Base-by-base conservation (phyloP, 2,113 vertebrate genomes). In the Tetraodon nigroviridis region DNA sequence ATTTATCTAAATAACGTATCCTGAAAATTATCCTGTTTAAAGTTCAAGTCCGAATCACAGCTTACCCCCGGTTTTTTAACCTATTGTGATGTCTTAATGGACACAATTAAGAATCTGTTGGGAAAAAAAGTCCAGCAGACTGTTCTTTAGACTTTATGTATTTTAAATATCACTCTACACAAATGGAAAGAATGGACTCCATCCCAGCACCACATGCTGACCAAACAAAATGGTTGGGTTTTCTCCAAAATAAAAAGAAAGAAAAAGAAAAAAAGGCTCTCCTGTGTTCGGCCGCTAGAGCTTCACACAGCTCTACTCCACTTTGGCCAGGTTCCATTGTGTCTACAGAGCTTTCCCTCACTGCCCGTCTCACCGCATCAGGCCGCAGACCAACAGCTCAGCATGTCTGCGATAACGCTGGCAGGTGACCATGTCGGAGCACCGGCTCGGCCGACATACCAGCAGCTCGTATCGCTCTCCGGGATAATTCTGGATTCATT, bases 151-250 rank as follows among this genome's bases (percentile, higher is more conserved):
- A 27, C 24, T 65, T 61, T 6, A 32, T 45, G 24, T 37, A 27
- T 3, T 67, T 56, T 40, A 57, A 61, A 63, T 60, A 19, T 52
- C 32, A 16, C 49, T 53, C 13, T 58, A 40, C 50, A 22, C 58
- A 64, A 62, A 51, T 27, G 49, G 29, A 73, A 54, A 18, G 18
- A 46, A 12, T 73, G 75, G 70, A 72, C 24, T 41, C 44, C 0
- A 6, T 64, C 71, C 71, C 57, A 12, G 51, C 55, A 51, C 41
- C 61, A 57, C 44, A 12, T 59, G 61, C 68, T 64, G 59, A 71
- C 67, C 63, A 70, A 79, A 76, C 73, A 64, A 72, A 74, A 75
- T 66, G 69, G 78, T 73, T 78, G 75, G 70, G 60, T 71, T 73
- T 63, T 65, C 48, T 72, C 47, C 64, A 57, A 67, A 57, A 37